Evolutionary conservation across 92 coral and sea anemone species (phyloP).

Genomic region (Anthopleura xanthogrammica): DNA sequence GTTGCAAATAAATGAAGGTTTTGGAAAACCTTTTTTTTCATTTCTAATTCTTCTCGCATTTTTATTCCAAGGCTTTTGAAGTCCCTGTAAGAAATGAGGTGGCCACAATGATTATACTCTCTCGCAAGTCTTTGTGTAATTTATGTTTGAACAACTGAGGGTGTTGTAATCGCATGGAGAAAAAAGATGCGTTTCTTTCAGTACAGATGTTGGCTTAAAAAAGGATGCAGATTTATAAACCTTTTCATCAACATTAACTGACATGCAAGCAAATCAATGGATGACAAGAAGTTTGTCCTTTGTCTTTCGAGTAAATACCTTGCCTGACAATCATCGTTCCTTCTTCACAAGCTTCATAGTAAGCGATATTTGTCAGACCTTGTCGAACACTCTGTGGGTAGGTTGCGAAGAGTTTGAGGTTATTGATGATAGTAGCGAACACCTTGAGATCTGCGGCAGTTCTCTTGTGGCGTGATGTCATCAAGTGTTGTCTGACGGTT

Average conservation of each 20-base stretch:
- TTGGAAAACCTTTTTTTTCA: no score
- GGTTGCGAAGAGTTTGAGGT: conserved; percentile 69
- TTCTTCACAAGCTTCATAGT: conserved; percentile 65
- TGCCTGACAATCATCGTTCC: conserved; percentile 75
- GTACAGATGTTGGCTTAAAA: background rate
- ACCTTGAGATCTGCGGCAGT: conserved; percentile 65
- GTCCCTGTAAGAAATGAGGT: no score
- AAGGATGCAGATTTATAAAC: background rate
- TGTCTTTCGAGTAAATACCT: conserved; percentile 42
- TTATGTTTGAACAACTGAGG: no score
- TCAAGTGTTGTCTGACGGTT: conserved; percentile 62
- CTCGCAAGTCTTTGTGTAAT: no score
- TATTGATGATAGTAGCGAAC: conserved; percentile 60
- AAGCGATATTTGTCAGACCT: conserved; percentile 73
- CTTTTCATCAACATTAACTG: background rate
- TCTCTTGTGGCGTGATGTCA: conserved; percentile 65
- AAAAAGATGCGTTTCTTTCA: no score
- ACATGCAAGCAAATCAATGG: no score
- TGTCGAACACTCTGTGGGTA: conserved; percentile 66
- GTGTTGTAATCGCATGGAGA: no score
- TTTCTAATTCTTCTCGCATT: no score
- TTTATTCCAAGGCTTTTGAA: no score
- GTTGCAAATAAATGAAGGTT: no score
- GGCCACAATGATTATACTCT: no score
- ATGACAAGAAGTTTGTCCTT: background rate